phyloP scores from a whole-genome alignment of 2,113 vertebrate species.

The Rhodinocichla rosea region DNA sequence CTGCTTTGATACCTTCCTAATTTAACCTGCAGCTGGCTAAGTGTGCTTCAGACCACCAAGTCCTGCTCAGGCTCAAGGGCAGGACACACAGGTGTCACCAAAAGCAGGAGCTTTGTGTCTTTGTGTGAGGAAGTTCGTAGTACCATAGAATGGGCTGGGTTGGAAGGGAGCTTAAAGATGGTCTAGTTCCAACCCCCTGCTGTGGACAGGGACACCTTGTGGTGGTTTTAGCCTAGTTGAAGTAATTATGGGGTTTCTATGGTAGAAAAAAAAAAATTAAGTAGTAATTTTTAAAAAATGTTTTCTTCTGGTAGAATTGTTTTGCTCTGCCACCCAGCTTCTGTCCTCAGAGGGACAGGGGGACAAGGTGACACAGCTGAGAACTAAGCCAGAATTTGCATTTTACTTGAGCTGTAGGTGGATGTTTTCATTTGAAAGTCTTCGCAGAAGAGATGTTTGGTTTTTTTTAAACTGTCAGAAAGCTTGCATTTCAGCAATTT shows the following conservation, averaged over 20 bases:
- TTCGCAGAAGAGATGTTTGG: not conserved
- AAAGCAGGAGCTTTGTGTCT: not conserved
- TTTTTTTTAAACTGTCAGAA: not conserved
- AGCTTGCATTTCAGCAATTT: not conserved
- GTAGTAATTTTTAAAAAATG: not conserved
- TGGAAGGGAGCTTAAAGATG: not conserved
- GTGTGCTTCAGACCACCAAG: not conserved
- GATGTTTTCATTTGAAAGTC: not conserved
- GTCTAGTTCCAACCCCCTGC: not conserved
- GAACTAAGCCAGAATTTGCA: not conserved
- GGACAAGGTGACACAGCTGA: not conserved
- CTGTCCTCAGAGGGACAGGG: not conserved
- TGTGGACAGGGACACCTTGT: not conserved
- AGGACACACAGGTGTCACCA: not conserved
- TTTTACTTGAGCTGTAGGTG: not conserved
- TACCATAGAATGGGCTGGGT: not conserved
- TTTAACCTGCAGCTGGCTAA: not conserved
- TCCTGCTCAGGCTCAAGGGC: not conserved
- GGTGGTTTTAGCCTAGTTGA: not conserved
- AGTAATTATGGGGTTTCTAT: not conserved
- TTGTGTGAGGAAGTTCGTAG: not conserved
- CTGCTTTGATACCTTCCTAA: not conserved
- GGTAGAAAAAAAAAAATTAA: not conserved
- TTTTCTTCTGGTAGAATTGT: not conserved
- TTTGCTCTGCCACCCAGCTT: not conserved